Evolutionary conservation across 2,797 vertebrate genomes (phyloP), one percentile per base, ranked within the genome.

Genomic region (Cirrhinus mrigala): DNA sequence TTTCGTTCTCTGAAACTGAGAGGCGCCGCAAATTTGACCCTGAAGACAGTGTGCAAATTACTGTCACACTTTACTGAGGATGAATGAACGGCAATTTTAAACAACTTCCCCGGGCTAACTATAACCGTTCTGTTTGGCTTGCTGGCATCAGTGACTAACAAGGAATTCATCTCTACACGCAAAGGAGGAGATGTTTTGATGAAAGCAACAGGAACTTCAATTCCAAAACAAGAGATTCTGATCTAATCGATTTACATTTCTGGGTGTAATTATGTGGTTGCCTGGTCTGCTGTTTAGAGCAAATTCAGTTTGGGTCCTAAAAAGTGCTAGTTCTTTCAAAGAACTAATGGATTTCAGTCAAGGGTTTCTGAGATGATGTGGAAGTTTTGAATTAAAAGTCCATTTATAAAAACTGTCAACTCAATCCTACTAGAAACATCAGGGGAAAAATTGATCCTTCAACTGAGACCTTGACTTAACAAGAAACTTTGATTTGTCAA

Each of bases 1-100:
- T 94, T 94, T 94, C 93, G 92, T 94, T 94, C 91, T 52, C 84
- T 81, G 87, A 91, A 92, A 91, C 92, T 91, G 85, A 90, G 87
- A 92, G 87, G 93, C 94, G 91, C 94, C 83, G 54, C 94, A 94
- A 92, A 95, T 95, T 90, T 90, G 84, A 94, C 93, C 92, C 92
- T 92, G 93, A 92, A 94, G 94, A 94, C 94, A 95, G 92, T 86
- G 90, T 79, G 89, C 93, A 95, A 95, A 94, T 95, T 95, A 92
- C 90, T 94, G 94, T 95, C 94, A 94, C 94, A 94, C 93, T 94
- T 92, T 74, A 73, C 24, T 40, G 81, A 79, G 71, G 86, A 85
- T 81, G 89, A 94, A 91, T 91, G 92, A 94, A 92, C 88, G 91
- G 92, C 92, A 90, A 93, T 92, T 92, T 90, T 92, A 80, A 82